Percentiles rank a stretch among this genome's conserved stretches.
These are phyloP conservation scores for Addax nasomaculatus DNA, from an alignment of 2,113 vertebrate genomes.

Conservation along the genomic window DNA sequence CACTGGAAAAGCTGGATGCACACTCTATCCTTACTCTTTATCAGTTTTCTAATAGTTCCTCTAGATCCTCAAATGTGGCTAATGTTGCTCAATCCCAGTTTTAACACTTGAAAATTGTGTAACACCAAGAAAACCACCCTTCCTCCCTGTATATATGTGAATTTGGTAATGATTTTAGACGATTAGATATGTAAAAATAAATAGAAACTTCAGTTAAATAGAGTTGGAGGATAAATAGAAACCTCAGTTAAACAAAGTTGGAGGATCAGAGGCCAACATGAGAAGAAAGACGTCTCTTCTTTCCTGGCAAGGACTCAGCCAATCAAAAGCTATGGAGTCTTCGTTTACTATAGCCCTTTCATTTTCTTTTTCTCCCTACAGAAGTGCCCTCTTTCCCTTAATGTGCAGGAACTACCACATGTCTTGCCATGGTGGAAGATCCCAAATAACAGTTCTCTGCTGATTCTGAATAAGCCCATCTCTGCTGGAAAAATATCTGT, in stretches of 20 bases:
- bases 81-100: not conserved
- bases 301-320: not conserved
- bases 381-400: not conserved
- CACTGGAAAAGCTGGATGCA: not conserved
- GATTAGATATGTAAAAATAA: not conserved
- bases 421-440: not conserved
- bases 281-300: not conserved
- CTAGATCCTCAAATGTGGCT: not conserved
- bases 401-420: too few species aligned
- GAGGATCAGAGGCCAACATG: not conserved
- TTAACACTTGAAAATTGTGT: not conserved
- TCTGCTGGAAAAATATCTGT: not conserved
- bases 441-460: not conserved
- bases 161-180: not conserved
- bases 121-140: not conserved
- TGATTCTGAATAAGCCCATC: not conserved
- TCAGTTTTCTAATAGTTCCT: not conserved
- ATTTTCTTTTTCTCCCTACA: not conserved
- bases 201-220: not conserved
- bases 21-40: not conserved
- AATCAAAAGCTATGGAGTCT: not conserved
- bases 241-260: not conserved
- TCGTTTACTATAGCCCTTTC: not conserved
- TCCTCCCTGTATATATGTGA: not conserved
- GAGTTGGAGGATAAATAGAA: not conserved